Base-by-base conservation (phyloP, 2,888 invertebrate genomes). In the Girardia tigrina region DNA sequence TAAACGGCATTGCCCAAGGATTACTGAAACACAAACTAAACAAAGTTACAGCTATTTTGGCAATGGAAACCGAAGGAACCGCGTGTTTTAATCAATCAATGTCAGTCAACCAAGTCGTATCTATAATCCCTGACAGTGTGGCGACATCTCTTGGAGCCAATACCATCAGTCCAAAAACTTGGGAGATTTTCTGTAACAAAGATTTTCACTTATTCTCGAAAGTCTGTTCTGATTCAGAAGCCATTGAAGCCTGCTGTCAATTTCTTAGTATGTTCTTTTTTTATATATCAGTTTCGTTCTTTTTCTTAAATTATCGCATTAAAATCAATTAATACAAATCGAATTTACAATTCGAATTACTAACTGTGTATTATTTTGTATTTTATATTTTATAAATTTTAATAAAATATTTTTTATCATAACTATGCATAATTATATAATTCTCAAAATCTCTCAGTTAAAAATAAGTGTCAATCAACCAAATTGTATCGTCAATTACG, bases 21-120 rank as follows among this genome's bases (percentile, higher is more conserved):
- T 29, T 71, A 6, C 29, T 20, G 6, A 36, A 72, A n/a, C 28
- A 26, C 36, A 72, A 26, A 36, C 20, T 29, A 36, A 29, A 26
- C 20, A 26, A 26, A 20, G 28, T 20, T 2, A 77, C 76, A 8
- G 29, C 86, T 1, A 79, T 86, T 6, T 77, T 87, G 42, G 84
- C 85, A 73, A 83, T 86, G 84, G 87, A 87, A 80, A 86, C 86
- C 1, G 79, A 79, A 14, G 86, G 86, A 0, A 84, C 86, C 1
- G 81, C 85, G 76, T 84, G 85, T 78, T 83, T 85, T 72, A 83
- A 84, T 79, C 81, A 81, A 8, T 82, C 86, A 0, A 77, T 86
- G 4, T 79, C 82, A 77, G 84, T 82, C 26, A 84, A 83, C 0
- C 74, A 74, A 26, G 23, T 74, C 1, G 27, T 27, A 6, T 27